Base-by-base conservation (phyloP, 2,113 vertebrate genomes). In the Beaufortia kweichowensis region DNA sequence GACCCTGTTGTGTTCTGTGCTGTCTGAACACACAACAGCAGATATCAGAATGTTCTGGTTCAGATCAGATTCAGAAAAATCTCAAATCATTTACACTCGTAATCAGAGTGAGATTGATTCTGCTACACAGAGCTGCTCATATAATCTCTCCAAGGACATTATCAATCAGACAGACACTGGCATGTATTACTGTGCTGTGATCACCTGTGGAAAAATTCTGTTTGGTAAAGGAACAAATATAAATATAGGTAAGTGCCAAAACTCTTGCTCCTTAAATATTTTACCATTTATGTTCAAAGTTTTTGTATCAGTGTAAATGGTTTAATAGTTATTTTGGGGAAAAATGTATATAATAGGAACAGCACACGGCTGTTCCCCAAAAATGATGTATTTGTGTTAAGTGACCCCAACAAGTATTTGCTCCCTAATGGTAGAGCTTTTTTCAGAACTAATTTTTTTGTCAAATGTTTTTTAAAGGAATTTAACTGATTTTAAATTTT, bases 111-210 rank as follows among this genome's bases (percentile, higher is more conserved):
- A 26, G 35, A 68, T 3, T 19, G 4, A 33, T 29, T 61, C 48
- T 53, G 6, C 39, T 48, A 56, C 33, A 50, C 68, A 55, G 31
- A 82, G 1, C 21, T 89, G 86, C 77, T 28, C 50, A 43, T 86
- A 84, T 75, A 79, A 19, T 60, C 62, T 90, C 43, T 74, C 79
- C 53, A 87, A 75, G 77, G 75, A 77, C 4, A 75, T 81, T 3
- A 8, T 56, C 4, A 28, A 60, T 48, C 41, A 66, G 19, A 77
- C 48, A 19, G 83, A 87, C 41, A 19, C 67, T 69, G 87, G 81
- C 14, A 86, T 23, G 9, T 90, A 88, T 71, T 84, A 87, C 77
- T 88, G 87, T 73, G 87, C 85, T 0, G 70, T 87, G 50, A 79
- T 6, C 0, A 33, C 66, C 33, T 85, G 85, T 83, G 86, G 86